These are phyloP conservation scores for Australoheros scitulus DNA, from an alignment of 2,113 vertebrate species.

Conservation along the genomic window DNA sequence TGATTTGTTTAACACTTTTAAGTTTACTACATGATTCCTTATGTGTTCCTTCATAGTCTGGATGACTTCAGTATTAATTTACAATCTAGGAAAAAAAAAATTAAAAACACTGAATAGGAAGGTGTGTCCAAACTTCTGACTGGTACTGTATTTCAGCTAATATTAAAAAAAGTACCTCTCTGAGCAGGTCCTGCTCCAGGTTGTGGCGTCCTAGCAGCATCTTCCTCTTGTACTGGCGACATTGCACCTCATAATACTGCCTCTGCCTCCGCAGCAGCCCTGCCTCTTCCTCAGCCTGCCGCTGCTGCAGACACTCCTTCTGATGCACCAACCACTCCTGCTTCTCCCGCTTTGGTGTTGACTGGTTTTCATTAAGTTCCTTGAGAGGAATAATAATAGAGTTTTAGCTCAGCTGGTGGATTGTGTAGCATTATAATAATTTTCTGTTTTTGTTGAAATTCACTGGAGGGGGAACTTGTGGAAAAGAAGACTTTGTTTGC, in stretches of 20 bases:
- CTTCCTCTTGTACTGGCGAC: conserved; percentile 92
- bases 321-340: conserved; percentile 92
- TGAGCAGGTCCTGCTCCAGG: conserved; percentile 90
- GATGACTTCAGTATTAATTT: too few relatives aligned
- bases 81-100: too few relatives aligned
- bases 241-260: conserved; percentile 90
- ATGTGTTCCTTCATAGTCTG: too few relatives aligned
- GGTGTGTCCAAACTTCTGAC: too few relatives aligned
- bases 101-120: too few relatives aligned
- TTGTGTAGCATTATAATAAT: background rate
- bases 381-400: conserved; percentile 30
- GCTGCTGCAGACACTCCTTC: conserved; percentile 90
- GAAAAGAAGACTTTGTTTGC: background rate
- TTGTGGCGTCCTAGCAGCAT: conserved; percentile 90
- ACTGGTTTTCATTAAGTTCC: conserved; percentile 93
- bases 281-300: conserved; percentile 90
- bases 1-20: too few relatives aligned
- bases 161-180: conserved; percentile 79
- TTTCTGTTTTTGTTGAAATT: background rate
- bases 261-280: conserved; percentile 87
- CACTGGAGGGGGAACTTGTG: background rate
- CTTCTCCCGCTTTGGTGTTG: conserved; percentile 91
- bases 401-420: background rate
- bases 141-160: too few relatives aligned
- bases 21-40: too few relatives aligned